Evolutionary conservation across 2,113 vertebrate species (phyloP), one percentile per base, ranked within the genome.

Genomic region (Callopanchax toddi): DNA sequence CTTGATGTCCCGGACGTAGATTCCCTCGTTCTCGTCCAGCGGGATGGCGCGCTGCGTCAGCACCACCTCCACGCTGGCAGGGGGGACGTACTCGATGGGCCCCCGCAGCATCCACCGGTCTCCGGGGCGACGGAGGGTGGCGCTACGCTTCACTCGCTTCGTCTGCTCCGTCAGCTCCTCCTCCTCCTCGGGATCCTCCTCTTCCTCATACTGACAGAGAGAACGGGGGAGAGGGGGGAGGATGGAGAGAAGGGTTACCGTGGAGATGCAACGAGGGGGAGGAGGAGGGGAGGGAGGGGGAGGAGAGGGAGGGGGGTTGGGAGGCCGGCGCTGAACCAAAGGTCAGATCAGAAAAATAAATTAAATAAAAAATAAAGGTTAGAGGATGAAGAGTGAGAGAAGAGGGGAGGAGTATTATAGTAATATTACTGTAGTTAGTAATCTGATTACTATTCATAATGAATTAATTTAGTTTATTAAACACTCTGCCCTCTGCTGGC

Each of bases 61-160:
- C 53, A 95, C 0, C 64, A 97, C 94, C 67, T 94, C 92, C 69
- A 97, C 96, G 0, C 89, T 65, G 0, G 88, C 89, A 0, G 94
- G 93, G 0, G 95, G 95, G 6, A 97, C 94, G 0, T 97, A 97
- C 75, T 96, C 95, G 2, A 94, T 62, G n/a, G 95, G 96, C 0
- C 96, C 95, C 0, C 92, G 91, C 62, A 96, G 93, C 91, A 96
- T 94, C 95, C 95, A 97, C 71, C 87, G 91, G 79, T 96, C 96
- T 11, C 95, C 94, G 0, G 95, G 93, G 20, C 93, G 93, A 20
- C 92, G 90, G 20, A 58, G 40, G 25, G 86, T 1, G 5, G 61
- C 70, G 1, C 42, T 40, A 15, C 63, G 67, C 29, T 81, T 83
- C 0, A 59, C 60, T 1, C 62, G 75, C 26, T 84, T 86, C 5